These are phyloP conservation scores for Deroplatys truncata DNA, from an alignment of 2,888 invertebrate genomes.

Conservation along the genomic window DNA sequence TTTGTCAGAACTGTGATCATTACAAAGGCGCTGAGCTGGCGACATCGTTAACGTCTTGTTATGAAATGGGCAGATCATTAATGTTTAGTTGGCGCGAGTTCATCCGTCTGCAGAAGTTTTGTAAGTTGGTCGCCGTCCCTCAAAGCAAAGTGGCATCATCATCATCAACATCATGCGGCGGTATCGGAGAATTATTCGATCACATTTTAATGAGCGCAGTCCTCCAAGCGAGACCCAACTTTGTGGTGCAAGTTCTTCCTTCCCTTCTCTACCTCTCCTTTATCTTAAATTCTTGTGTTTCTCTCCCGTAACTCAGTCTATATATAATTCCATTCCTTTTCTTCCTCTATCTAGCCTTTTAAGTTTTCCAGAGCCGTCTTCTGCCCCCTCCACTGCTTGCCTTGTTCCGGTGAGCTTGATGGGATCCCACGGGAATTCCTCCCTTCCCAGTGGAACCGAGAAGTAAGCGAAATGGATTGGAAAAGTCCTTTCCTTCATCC, in stretches of 20 bases:
- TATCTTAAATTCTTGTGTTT: slow-evolving; percentile 1
- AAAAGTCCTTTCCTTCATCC: background rate
- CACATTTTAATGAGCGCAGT: slow-evolving; percentile 32
- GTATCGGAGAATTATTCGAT: slow-evolving; percentile 26
- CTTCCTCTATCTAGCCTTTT: background rate
- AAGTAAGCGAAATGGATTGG: slow-evolving; percentile 18
- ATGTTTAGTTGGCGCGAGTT: too few relatives aligned
- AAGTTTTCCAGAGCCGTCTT: background rate
- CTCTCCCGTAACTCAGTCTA: background rate
- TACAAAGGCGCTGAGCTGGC: too few relatives aligned
- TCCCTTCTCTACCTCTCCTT: background rate
- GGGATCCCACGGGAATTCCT: slow-evolving; percentile 15
- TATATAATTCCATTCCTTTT: slow-evolving; percentile 7
- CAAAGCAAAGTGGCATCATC: slow-evolving; percentile 22
- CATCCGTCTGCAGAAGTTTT: background rate
- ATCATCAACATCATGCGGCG: slow-evolving; percentile 19
- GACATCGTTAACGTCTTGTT: too few relatives aligned
- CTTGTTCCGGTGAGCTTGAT: slow-evolving; percentile 3
- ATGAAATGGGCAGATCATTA: too few relatives aligned
- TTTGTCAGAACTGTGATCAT: too few relatives aligned
- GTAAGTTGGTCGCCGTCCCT: background rate
- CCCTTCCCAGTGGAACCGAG: background rate
- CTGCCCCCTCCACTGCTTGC: background rate
- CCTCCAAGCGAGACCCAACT: slow-evolving; percentile 17
- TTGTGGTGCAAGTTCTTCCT: background rate